These are phyloP conservation scores for Amblyjoppa proteus DNA, from an alignment of 2,888 invertebrate genomes.

Conservation along the genomic window DNA sequence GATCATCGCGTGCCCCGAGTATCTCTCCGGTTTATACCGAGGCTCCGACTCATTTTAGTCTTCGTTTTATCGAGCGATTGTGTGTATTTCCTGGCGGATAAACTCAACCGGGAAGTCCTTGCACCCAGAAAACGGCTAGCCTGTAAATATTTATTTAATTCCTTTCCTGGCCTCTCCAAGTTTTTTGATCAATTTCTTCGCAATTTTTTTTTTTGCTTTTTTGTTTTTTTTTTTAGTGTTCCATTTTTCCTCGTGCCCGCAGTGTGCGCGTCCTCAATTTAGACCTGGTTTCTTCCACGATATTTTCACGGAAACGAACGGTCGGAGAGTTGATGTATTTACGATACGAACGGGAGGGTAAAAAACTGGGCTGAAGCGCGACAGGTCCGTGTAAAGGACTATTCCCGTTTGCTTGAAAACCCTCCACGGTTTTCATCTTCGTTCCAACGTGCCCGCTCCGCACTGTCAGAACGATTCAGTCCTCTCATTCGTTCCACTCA, in stretches of 20 bases:
- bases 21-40: not conserved
- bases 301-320: not conserved
- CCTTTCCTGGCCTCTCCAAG: not conserved
- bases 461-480: constrained; percentile 75
- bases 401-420: constrained; percentile 21
- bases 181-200: not conserved
- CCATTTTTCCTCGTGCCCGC: not conserved
- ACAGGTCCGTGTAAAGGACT: constrained; percentile 6
- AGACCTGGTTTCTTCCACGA: not conserved
- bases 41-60: not conserved
- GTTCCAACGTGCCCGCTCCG: constrained; percentile 64
- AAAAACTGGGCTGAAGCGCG: not conserved
- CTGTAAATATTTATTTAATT: not conserved
- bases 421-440: constrained; percentile 75
- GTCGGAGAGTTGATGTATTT: constrained; percentile 7
- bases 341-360: not conserved
- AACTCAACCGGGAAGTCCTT: not conserved
- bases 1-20: not conserved
- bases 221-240: not conserved
- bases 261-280: not conserved
- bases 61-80: not conserved
- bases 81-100: not conserved
- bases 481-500: constrained; percentile 75
- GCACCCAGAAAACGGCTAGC: not conserved
- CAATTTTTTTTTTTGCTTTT: too few relatives aligned